Base-by-base conservation (phyloP, 2,888 invertebrate species). In the Hypolimnas misippus region DNA sequence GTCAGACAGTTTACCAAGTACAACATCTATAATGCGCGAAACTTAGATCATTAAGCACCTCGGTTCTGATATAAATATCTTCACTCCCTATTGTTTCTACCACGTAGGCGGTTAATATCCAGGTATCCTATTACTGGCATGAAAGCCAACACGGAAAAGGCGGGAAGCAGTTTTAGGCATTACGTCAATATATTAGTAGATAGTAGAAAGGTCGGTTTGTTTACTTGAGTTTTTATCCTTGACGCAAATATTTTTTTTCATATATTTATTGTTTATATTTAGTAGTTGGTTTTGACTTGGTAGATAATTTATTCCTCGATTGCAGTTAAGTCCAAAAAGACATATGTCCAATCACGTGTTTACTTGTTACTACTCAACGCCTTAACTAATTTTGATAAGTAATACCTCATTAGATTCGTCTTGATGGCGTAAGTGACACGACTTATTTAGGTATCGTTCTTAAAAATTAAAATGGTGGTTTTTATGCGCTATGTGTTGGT, bases 131-230 rank as follows among this genome's bases (percentile, higher is more conserved):
- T 84, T 81, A 84, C 60, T 49, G 60, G 54, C 54, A 60, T 54
- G 76, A 69, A 66, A 65, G 67, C 53, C 62, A 71, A 84, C 84
- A 84, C 71, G 83, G 76, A 82, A 83, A 68, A 74, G 84, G 84
- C 82, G 83, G 76, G 79, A 49, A 56, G 53, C 40, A 50, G 51
- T 44, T 53, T 52, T 38, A 38, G 16, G 53, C 61, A 16, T 40
- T 12, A 21, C 49, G 59, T 63, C 62, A 60, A 19, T 54, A 60
- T 42, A 42, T 42, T 19, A 42, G 42, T 42, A 42, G 42, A 42
- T 42, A 42, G 1, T 33, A 33, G 16, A 17, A 16, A 42, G 17
- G 4, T 42, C 10, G 7, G 17, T 17, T 42, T 42, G 17, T 17
- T 42, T 42, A 8, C 42, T 42, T 17, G 16, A 10, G 42, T 42